phyloP scores from a whole-genome alignment of 2,113 vertebrate species.

The Jacana jacana region DNA sequence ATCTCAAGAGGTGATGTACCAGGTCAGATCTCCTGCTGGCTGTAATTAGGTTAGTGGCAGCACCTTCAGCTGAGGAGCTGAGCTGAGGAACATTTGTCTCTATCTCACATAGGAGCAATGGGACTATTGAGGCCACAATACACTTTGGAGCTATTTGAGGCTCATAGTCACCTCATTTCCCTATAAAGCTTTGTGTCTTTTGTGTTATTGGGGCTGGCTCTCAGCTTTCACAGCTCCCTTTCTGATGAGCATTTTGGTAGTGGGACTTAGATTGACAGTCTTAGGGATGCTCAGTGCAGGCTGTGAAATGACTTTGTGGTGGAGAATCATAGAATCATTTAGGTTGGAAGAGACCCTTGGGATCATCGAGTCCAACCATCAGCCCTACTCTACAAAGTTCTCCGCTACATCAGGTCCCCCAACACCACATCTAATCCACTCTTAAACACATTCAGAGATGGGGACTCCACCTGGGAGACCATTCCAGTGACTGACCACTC shows the following conservation, averaged over 20 bases:
- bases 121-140: not conserved
- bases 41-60: not conserved
- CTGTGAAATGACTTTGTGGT: not conserved
- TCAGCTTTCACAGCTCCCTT: not conserved
- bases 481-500: too few relatives aligned
- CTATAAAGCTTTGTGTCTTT: not conserved
- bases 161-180: not conserved
- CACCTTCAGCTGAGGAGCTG: not conserved
- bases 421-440: too few relatives aligned
- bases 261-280: not conserved
- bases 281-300: not conserved
- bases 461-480: too few relatives aligned
- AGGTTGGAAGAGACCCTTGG: too few relatives aligned
- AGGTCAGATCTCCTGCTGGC: not conserved
- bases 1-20: not conserved
- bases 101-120: not conserved
- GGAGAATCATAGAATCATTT: too few relatives aligned
- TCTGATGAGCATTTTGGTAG: not conserved
- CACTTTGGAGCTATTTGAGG: not conserved
- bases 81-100: not conserved
- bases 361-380: too few relatives aligned
- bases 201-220: not conserved
- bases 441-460: too few relatives aligned
- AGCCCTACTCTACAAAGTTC: too few relatives aligned
- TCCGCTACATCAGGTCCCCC: too few relatives aligned